Percentiles rank a stretch among this genome's conserved stretches.
Conservation (phyloP, 2,113 vertebrate species). For the Calcarius ornatus region DNA sequence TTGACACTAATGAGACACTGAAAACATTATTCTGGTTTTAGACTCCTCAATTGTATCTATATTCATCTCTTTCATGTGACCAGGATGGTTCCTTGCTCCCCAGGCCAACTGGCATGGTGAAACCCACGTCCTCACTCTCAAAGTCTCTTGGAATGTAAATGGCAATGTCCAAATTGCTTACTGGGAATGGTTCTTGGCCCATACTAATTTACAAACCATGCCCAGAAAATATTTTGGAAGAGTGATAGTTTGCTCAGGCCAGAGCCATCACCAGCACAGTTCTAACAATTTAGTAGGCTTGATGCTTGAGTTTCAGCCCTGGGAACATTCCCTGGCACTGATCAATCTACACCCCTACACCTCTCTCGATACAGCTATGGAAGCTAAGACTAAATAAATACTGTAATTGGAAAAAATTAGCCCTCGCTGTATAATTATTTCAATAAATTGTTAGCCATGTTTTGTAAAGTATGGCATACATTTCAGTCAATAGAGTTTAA, state of each 20-base stretch:
- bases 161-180: neutral
- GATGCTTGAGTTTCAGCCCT: constrained; percentile 1
- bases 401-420: neutral
- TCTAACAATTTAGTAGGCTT: constrained; percentile 2
- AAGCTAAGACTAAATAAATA: constrained; percentile 29
- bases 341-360: neutral
- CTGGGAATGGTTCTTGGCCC: constrained; percentile 1
- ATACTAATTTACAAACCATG: neutral
- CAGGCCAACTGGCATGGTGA: neutral
- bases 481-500: neutral
- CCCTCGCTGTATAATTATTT: neutral
- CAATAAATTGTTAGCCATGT: neutral
- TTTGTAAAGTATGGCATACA: neutral
- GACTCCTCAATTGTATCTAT: neutral
- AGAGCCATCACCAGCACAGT: neutral
- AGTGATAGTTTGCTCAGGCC: neutral
- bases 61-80: neutral
- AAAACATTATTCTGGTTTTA: neutral
- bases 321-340: constrained; percentile 32
- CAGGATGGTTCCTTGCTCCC: neutral
- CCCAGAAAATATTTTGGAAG: constrained; percentile 33
- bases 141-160: neutral
- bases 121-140: neutral
- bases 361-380: neutral
- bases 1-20: neutral